These are phyloP conservation scores for Diachasmimorpha longicaudata DNA, from an alignment of 1,140 invertebrate species.

Conservation along the genomic window DNA sequence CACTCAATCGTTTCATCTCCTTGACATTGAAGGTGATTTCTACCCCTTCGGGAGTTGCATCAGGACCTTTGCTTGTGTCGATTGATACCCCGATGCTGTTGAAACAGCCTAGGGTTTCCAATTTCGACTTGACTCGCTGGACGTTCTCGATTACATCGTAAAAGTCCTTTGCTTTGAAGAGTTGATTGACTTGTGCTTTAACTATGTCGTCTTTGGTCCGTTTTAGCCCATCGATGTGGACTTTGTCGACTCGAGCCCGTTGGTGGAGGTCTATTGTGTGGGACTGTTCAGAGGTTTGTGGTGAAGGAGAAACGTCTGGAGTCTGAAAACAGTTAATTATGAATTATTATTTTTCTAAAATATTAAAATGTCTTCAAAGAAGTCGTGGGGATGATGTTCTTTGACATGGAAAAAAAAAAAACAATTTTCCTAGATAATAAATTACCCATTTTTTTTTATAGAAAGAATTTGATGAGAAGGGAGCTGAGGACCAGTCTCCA, in stretches of 20 bases:
- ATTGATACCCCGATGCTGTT: constrained; percentile 80
- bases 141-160: constrained; percentile 69
- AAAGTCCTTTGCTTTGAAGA: constrained; percentile 75
- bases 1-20: constrained; percentile 76
- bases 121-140: constrained; percentile 70
- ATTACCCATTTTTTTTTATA: neutral
- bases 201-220: constrained; percentile 86
- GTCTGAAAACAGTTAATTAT: neutral
- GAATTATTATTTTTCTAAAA: too few species aligned
- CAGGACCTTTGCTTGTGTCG: constrained; percentile 78
- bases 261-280: constrained; percentile 32
- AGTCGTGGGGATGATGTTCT: too few species aligned
- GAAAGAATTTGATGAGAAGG: neutral
- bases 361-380: too few species aligned
- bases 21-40: constrained; percentile 84
- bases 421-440: too few species aligned
- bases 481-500: neutral
- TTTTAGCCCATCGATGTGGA: constrained; percentile 80
- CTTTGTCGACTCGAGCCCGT: constrained; percentile 77
- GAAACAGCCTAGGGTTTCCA: constrained; percentile 84
- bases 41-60: constrained; percentile 75
- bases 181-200: constrained; percentile 71
- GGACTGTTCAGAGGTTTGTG: neutral
- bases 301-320: neutral
- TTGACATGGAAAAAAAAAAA: too few species aligned